These are phyloP conservation scores for Apodemia mormo DNA, from an alignment of 2,888 invertebrate genomes.

Conservation along the genomic window DNA sequence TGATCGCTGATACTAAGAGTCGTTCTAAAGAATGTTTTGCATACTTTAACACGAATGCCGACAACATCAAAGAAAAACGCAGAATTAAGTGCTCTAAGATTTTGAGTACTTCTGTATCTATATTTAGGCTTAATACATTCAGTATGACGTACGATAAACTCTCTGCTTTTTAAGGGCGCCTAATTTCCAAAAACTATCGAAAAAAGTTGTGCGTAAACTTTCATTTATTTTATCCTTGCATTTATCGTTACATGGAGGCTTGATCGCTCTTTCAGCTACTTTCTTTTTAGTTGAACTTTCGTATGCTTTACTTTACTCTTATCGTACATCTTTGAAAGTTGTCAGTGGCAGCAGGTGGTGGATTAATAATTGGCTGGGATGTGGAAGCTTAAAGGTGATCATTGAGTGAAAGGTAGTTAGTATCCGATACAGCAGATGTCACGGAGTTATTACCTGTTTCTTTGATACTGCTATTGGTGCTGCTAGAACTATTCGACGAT, in stretches of 20 bases:
- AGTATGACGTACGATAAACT: slow-evolving; percentile 33
- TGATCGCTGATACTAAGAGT: slow-evolving; percentile 32
- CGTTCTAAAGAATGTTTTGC: slow-evolving; percentile 33
- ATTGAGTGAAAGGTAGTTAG: slow-evolving; percentile 14
- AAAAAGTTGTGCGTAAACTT: slow-evolving; percentile 20
- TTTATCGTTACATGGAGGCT: slow-evolving; percentile 22
- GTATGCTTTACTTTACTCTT: slow-evolving; percentile 22
- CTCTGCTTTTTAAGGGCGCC: slow-evolving; percentile 27
- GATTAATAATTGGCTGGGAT: slow-evolving; percentile 1
- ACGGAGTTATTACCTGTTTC: slow-evolving; percentile 21
- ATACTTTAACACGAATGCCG: slow-evolving; percentile 28
- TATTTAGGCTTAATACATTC: slow-evolving; percentile 31
- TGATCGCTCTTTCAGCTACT: slow-evolving; percentile 24
- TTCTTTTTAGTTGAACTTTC: slow-evolving; percentile 25
- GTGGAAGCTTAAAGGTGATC: neutral
- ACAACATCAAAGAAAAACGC: slow-evolving; percentile 33
- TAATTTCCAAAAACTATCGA: slow-evolving; percentile 28
- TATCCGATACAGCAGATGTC: slow-evolving; percentile 9
- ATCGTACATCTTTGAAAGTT: slow-evolving; percentile 17
- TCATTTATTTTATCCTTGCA: slow-evolving; percentile 21
- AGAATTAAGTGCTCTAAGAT: slow-evolving; percentile 30
- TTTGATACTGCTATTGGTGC: slow-evolving; percentile 19
- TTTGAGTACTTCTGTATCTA: slow-evolving; percentile 29
- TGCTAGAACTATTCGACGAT: slow-evolving; percentile 8
- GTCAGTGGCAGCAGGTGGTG: slow-evolving; percentile 2